Evolutionary conservation across 2,113 vertebrate genomes (phyloP), one percentile per base, ranked within the genome.

Genomic region (Nettapus auritus): DNA sequence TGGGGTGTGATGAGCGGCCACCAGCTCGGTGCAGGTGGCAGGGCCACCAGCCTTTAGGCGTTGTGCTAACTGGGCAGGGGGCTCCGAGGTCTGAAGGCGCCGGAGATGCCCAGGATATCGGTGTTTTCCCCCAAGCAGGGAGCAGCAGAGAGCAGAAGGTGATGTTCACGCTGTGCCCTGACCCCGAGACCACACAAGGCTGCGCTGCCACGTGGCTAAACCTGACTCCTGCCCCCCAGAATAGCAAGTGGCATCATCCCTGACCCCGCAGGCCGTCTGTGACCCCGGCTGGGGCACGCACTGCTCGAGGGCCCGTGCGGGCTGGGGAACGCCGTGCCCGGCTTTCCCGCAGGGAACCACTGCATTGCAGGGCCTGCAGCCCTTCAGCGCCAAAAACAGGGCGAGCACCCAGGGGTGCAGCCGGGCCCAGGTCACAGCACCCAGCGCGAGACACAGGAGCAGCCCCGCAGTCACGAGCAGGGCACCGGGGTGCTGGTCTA

Each of bases 201-300:
- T 80, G 59, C 28, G 62, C 40, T 74, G 82, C 55, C 79, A 77
- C 21, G 28, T 86, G 79, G 55, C 55, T 86, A 59, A 96, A 93
- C 56, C 36, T 0, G 3, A 93, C 36, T 91, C 88, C 71, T 25
- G 40, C 13, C 26, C 1, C 59, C 59, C 16, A 70, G 94, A 97
- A 89, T 21, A 95, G 79, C 44, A 85, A 60, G n/a, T 0, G 3
- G 57, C 63, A 80, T 92, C 82, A 88, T 66, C 70, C 88, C 62
- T 40, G 26, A 36, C 28, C 36, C 62, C 62, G 40, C 18, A 15
- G 38, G 38, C 36, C 40, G 28, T 10, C 40, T 44, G 71, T 80
- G 71, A 79, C 57, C 70, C 0, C 0, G 0, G 2, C 26, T 2
- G 50, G 1, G 64, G 68, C 68, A 93, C 40, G 36, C 28, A 56